Evolutionary conservation across 2,797 vertebrate genomes (phyloP).

Genomic region (Lepus townsendii): DNA sequence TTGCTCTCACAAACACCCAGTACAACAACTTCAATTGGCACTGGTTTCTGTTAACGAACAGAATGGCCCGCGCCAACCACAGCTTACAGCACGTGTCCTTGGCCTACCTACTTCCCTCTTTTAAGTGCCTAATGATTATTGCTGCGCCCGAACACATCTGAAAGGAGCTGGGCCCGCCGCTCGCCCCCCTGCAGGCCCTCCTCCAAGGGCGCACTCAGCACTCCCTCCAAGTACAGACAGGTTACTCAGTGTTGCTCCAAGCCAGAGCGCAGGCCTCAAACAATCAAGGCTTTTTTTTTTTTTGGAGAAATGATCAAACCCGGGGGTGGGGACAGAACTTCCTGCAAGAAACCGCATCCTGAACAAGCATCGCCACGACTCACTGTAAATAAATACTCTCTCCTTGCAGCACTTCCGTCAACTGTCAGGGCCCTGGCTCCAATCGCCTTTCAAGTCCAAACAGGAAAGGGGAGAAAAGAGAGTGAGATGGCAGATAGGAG

Average conservation of each 20-base stretch:
- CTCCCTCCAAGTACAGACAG: conserved; percentile 90
- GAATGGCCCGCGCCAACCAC: conserved; percentile 62
- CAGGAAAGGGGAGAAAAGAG: conserved; percentile 97
- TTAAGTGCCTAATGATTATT: conserved; percentile 51
- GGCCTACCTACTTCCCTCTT: conserved; percentile 77
- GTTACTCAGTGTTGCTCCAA: conserved; percentile 90
- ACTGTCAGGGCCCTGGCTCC: conserved; percentile 98
- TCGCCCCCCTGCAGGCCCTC: conserved; percentile 88
- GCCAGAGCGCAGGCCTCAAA: conserved; percentile 85
- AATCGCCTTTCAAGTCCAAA: conserved; percentile 99
- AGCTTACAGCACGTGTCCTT: conserved; percentile 37
- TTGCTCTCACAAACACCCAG: conserved; percentile 37
- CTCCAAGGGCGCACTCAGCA: conserved; percentile 80
- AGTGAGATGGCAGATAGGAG: conserved; percentile 97
- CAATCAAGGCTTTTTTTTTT: conserved; percentile 88
- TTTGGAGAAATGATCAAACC: conserved; percentile 93
- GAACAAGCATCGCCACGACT: conserved; percentile 97
- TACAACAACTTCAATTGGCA: conserved; percentile 47
- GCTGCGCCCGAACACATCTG: conserved; percentile 76
- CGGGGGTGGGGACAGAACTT: conserved; percentile 94
- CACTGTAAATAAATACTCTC: conserved; percentile 99
- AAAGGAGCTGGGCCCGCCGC: conserved; percentile 86
- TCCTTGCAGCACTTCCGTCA: conserved; percentile 96
- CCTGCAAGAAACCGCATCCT: conserved; percentile 99
- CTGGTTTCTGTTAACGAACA: conserved; percentile 68